Base-by-base conservation (phyloP, 2,113 vertebrate species). In the Rana temporaria region DNA sequence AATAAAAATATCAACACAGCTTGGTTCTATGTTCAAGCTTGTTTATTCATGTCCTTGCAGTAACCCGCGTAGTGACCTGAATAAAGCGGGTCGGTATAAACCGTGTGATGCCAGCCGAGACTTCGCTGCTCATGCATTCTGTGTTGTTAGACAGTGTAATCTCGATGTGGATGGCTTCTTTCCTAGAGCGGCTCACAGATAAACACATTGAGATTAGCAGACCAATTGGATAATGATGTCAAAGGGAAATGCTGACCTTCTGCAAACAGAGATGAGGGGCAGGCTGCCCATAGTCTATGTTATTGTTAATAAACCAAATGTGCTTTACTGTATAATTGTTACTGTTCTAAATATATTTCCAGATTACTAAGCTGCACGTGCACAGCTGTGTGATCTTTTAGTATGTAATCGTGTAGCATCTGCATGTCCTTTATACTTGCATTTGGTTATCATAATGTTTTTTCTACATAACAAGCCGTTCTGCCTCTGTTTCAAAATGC, bases 101-200 rank as follows among this genome's bases (percentile, higher is more conserved):
- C 18, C 17, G 17, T 18, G 30, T 42, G 20, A 11, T 68, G 7
- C 56, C 15, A 38, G 52, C 22, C 26, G n/a, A 67, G 19, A 20
- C 4, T 26, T 19, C 38, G 56, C 65, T 66, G 80, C 48, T 75
- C 71, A 82, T 55, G n/a, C 70, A 55, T 12, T 14, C 59, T 65
- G 34, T 22, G 72, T 82, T 82, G 80, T 74, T 82, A 82, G 80
- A 82, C 71, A 74, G 80, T 82, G 48, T 82, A 82, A 82, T 82
- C 80, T 72, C 57, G 11, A 17, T 24, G 60, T 82, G 66, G n/a
- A 74, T 82, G 80, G 80, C 62, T 82, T 30, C 60, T 55, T 82
- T 74, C 80, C 70, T 82, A 74, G 80, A 82, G 62, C 70, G 32
- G 80, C 80, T 74, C 62, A 82, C 48, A 53, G 80, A 82, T 82